phyloP scores from a whole-genome alignment of 2,888 invertebrate species.

The Orthosia gothica region DNA sequence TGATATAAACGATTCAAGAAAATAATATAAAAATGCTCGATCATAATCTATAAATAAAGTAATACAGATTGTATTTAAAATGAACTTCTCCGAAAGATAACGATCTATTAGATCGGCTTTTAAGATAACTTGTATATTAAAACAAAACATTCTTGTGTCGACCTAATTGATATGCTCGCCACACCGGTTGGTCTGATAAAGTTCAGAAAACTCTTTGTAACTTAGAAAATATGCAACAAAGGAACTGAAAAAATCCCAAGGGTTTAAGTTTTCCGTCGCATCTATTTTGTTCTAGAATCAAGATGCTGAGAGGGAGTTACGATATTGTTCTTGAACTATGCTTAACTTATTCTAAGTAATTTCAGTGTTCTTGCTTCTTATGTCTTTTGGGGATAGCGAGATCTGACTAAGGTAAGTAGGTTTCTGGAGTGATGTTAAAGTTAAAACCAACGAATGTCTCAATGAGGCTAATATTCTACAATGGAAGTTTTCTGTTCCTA shows the following conservation, averaged over 20 bases:
- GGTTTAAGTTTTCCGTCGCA: conserved; percentile 27
- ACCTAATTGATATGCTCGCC: conserved; percentile 47
- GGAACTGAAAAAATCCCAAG: conserved; percentile 35
- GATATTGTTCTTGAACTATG: conserved; percentile 33
- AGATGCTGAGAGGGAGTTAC: conserved; percentile 21
- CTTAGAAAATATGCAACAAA: conserved; percentile 52
- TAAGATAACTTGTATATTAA: neutral
- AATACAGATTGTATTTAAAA: conserved; percentile 8
- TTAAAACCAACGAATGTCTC: neutral
- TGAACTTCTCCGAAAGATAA: neutral
- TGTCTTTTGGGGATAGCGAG: neutral
- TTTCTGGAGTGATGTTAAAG: neutral
- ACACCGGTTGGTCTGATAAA: conserved; percentile 47
- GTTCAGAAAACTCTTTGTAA: conserved; percentile 42
- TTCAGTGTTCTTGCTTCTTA: conserved; percentile 2
- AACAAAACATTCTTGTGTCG: conserved; percentile 1
- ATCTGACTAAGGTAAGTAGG: neutral
- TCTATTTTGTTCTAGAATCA: conserved; percentile 34
- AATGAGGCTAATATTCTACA: neutral
- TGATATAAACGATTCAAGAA: conserved; percentile 4
- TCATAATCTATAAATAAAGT: conserved; percentile 4
- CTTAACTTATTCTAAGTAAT: conserved; percentile 26
- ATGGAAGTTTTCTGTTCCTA: neutral
- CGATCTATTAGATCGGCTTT: neutral
- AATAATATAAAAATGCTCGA: neutral